phyloP scores from a whole-genome alignment of 2,888 invertebrate genomes.

The Eubasilissa splendida region DNA sequence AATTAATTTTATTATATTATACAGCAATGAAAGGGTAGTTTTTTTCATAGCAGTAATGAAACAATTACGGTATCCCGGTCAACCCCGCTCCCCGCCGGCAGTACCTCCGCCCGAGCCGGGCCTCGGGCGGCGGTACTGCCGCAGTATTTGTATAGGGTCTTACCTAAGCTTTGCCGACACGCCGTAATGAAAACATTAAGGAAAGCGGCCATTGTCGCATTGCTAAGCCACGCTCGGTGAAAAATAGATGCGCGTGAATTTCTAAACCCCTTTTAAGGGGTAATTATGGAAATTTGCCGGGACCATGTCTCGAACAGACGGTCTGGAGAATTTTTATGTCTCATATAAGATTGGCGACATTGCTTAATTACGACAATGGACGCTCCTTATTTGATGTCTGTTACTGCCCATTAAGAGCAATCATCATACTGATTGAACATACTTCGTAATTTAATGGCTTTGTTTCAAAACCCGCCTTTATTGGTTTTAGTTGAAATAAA shows the following conservation, averaged over 20 bases:
- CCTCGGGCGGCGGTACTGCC: background rate
- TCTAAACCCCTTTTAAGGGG: slow-evolving; percentile 47
- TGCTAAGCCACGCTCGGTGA: slow-evolving; percentile 27
- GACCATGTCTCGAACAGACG: slow-evolving; percentile 20
- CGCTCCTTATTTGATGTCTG: too few relatives aligned
- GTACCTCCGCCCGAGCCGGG: too few relatives aligned
- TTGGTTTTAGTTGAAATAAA: too few relatives aligned
- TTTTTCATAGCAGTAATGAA: too few relatives aligned
- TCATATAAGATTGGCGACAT: background rate
- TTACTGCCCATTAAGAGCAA: too few relatives aligned
- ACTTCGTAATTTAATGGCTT: too few relatives aligned
- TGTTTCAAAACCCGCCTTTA: too few relatives aligned
- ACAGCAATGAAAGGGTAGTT: too few relatives aligned
- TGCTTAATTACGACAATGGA: background rate
- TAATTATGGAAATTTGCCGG: slow-evolving; percentile 46
- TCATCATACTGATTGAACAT: too few relatives aligned
- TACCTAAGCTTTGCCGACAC: slow-evolving; percentile 28
- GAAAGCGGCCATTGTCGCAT: slow-evolving; percentile 47
- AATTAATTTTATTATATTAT: too few relatives aligned
- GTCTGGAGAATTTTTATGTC: slow-evolving; percentile 14
- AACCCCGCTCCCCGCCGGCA: background rate
- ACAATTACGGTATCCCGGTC: too few relatives aligned
- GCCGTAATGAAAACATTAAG: slow-evolving; percentile 53
- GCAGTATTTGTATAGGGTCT: slow-evolving; percentile 45
- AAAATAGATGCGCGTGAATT: slow-evolving; percentile 45